Conservation (phyloP, 1,140 invertebrate species). For the Drosophila micromelanica region DNA sequence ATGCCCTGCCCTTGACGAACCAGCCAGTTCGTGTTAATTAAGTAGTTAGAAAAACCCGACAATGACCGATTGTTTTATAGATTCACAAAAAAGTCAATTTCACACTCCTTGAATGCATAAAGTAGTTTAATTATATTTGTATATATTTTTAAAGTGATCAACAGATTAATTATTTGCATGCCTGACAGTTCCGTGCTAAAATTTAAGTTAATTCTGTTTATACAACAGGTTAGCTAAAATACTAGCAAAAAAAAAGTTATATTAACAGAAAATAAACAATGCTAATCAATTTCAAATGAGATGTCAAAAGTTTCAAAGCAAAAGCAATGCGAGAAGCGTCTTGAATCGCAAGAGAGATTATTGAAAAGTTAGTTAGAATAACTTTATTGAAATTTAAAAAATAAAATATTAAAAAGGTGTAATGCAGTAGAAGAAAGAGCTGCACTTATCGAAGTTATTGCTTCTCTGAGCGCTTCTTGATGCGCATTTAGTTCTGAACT, state of each 20-base stretch:
- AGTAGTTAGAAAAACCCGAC: not conserved
- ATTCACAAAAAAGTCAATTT: not conserved
- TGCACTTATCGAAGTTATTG: not conserved
- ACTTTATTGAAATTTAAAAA: no score
- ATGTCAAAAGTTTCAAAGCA: no score
- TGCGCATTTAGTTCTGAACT: not conserved
- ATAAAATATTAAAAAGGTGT: no score
- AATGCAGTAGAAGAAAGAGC: no score
- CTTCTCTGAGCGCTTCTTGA: not conserved
- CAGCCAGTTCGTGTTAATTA: not conserved
- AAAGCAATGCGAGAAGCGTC: no score
- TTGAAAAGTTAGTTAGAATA: no score
- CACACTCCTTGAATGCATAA: conserved; percentile 1
- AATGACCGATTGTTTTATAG: not conserved
- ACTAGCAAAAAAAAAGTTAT: no score
- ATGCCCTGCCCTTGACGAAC: not conserved
- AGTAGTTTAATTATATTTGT: no score
- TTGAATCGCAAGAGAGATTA: no score
- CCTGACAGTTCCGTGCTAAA: not conserved
- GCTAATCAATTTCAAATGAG: no score
- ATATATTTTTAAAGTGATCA: not conserved
- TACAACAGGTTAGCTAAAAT: not conserved
- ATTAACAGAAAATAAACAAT: no score
- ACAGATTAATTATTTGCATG: conserved; percentile 1
- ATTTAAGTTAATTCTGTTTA: not conserved